Evolutionary conservation across 1,140 invertebrate genomes (phyloP), one percentile per base, ranked within the genome.

Genomic region (Ectropis grisescens): DNA sequence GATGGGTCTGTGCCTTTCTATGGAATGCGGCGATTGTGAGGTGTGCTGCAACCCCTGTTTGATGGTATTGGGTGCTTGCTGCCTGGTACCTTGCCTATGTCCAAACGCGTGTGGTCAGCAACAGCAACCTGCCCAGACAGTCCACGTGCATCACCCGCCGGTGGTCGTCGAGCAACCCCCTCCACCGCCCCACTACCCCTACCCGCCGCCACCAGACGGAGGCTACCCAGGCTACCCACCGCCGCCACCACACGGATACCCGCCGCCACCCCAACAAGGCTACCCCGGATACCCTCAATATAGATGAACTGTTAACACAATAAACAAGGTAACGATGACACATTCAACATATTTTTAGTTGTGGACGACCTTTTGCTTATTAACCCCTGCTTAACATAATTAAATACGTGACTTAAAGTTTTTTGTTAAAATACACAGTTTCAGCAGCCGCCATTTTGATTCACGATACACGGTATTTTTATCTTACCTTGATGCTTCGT

Each of bases 1-100:
- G 27, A 74, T 79, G 74, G 74, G 74, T 39, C 16, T 80, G 32
- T 80, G 75, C 37, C 45, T 80, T 2, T 80, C 75, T n/a, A 55
- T 80, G 34, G 75, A 80, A 35, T 72, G 67, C 43, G 75, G 75
- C 5, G 69, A 76, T 25, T 72, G 68, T 47, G 67, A 64, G 13
- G 26, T 57, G 8, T 70, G 69, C 46, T 52, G 57, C 43, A 69
- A 75, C 36, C 71, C 71, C 14, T 80, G 75, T 46, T 76, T 69
- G 37, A 27, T 80, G 51, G 75, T 71, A 10, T 35, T 76, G 41
- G 60, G 65, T 28, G 71, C 75, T 3, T 75, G 71, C 37, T 80
- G 75, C 38, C 50, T 74, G 30, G 37, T 75, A 11, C 71, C 71
- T 11, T 76, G 75, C 32, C 48, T 70, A 11, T 80, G 75, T 28